Conservation (phyloP, 2,113 vertebrate genomes). For the Echinops telfairi region DNA sequence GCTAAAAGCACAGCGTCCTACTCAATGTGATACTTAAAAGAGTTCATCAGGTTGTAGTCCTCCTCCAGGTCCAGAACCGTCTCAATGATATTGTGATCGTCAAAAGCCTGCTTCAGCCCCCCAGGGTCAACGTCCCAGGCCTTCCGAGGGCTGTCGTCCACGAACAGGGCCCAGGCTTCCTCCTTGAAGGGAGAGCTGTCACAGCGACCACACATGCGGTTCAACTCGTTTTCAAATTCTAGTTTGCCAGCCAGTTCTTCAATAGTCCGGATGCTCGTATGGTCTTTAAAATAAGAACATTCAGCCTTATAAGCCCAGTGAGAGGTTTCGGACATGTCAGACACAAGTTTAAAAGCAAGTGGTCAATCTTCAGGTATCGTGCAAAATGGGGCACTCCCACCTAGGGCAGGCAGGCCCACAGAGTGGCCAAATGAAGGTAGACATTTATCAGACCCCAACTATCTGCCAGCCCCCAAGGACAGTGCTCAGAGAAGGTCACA, state of each 20-base stretch:
- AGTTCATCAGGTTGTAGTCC: conserved; percentile 81
- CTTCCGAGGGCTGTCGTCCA: conserved; percentile 72
- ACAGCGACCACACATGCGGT: conserved; percentile 58
- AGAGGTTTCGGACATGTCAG: not conserved
- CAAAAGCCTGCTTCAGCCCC: conserved; percentile 70
- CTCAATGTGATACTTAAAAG: conserved; percentile 77
- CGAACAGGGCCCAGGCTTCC: conserved; percentile 71
- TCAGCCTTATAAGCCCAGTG: not conserved
- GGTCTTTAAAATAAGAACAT: conserved; percentile 78
- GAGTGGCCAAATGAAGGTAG: not conserved
- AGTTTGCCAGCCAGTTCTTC: conserved; percentile 79
- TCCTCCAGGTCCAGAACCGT: conserved; percentile 85
- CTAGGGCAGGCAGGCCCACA: not conserved
- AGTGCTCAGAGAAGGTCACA: not conserved
- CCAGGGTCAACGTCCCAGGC: not conserved
- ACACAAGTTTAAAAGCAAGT: not conserved
- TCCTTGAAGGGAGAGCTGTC: conserved; percentile 68
- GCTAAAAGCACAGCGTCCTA: conserved; percentile 3
- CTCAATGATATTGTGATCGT: conserved; percentile 83
- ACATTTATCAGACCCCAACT: not conserved
- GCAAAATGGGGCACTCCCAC: accelerated
- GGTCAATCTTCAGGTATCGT: not conserved
- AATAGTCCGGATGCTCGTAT: conserved; percentile 76
- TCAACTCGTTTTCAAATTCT: conserved; percentile 76
- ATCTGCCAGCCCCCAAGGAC: not conserved